A percentile compares a stretch with the other conserved stretches of the same genome.
Conservation (phyloP, 2,113 vertebrate genomes). For the Oenanthe melanoleuca region DNA sequence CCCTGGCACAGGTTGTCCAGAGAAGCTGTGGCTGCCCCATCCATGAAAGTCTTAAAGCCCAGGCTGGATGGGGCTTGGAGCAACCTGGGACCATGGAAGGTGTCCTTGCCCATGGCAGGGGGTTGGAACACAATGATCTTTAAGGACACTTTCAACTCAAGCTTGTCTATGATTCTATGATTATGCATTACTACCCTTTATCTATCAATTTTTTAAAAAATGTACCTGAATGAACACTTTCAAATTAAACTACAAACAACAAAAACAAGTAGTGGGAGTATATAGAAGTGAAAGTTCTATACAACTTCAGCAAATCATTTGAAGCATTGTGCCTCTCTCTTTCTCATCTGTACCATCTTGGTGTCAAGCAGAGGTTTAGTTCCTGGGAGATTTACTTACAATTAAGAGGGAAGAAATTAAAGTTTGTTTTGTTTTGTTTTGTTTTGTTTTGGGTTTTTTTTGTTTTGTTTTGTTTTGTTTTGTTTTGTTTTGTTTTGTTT, state of each 20-base stretch:
- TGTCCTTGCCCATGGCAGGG: not conserved
- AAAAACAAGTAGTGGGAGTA: not conserved
- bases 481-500: not conserved
- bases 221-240: not conserved
- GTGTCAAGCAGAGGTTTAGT: not conserved
- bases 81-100: not conserved
- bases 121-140: not conserved
- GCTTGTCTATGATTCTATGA: not conserved
- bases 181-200: not conserved
- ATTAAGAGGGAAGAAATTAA: not conserved
- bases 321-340: not conserved
- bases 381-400: not conserved
- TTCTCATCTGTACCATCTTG: not conserved
- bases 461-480: too few species aligned
- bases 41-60: not conserved
- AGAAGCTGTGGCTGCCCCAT: not conserved
- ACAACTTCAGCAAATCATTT: not conserved
- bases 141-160: not conserved
- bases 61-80: not conserved
- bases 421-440: not conserved
- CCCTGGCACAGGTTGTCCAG: not conserved
- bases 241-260: not conserved
- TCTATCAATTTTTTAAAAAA: not conserved
- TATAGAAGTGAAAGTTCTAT: not conserved
- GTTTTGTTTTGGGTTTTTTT: too few species aligned